phyloP scores from a whole-genome alignment of 2,113 vertebrate genomes.

The Pseudorasbora parva region DNA sequence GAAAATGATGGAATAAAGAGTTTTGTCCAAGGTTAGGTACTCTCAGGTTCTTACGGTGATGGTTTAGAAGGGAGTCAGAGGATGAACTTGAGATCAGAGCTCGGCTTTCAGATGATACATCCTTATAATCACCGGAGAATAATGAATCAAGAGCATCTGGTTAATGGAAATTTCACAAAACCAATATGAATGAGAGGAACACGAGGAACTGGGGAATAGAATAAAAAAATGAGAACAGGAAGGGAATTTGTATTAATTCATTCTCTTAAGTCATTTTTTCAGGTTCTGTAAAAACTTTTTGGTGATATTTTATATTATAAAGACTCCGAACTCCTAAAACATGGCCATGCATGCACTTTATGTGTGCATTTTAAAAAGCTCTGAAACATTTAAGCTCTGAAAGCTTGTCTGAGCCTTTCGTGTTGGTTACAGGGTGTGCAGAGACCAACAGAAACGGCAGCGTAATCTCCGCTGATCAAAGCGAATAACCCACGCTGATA shows the following conservation, averaged over 20 bases:
- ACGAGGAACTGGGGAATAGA: not conserved
- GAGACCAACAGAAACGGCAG: not conserved
- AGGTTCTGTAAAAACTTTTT: not conserved
- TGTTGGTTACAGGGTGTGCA: slow-evolving; percentile 21
- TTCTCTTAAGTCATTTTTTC: not conserved
- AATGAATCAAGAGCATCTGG: slow-evolving; percentile 2
- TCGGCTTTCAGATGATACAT: not conserved
- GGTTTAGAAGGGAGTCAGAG: not conserved
- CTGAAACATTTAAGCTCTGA: not conserved
- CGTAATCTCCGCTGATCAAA: slow-evolving; percentile 57
- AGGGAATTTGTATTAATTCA: not conserved
- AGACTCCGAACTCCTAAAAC: not conserved
- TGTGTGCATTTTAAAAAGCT: too few relatives aligned
- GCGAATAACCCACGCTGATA: slow-evolving; percentile 28
- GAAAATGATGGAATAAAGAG: slow-evolving; percentile 1
- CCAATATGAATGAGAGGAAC: not conserved
- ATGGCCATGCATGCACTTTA: not conserved
- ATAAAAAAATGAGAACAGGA: not conserved
- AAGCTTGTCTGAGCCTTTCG: not conserved
- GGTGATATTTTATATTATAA: not conserved
- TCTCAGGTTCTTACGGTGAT: not conserved
- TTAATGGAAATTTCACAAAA: slow-evolving; percentile 13
- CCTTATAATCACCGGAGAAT: not conserved
- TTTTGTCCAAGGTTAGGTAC: slow-evolving; percentile 16
- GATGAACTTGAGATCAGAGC: not conserved